Conservation (phyloP, 2,113 vertebrate species). For the Prietella phreatophila region DNA sequence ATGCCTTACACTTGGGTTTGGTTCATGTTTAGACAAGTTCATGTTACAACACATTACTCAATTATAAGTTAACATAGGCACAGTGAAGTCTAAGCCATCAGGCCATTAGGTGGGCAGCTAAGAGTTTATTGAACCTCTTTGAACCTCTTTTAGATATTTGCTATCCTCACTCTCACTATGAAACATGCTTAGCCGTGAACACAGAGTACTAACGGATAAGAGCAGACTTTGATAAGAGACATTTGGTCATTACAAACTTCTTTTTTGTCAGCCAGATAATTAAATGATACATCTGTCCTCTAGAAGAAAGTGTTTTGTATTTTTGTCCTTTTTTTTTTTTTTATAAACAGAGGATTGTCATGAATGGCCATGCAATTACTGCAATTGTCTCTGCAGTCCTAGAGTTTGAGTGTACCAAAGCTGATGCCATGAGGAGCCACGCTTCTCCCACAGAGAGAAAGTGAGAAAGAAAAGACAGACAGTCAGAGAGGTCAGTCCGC, state of each 20-base stretch:
- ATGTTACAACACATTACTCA: background rate
- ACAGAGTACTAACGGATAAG: slow-evolving; percentile 5
- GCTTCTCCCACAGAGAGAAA: slow-evolving; percentile 4
- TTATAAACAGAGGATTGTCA: background rate
- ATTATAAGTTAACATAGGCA: background rate
- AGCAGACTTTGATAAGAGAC: too few relatives aligned
- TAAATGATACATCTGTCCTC: background rate
- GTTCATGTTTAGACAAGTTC: background rate
- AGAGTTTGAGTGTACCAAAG: slow-evolving; percentile 40
- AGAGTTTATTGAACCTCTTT: slow-evolving; percentile 31
- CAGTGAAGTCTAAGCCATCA: slow-evolving; percentile 30
- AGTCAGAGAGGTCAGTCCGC: slow-evolving; percentile 32
- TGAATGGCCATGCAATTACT: slow-evolving; percentile 36
- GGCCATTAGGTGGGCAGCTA: slow-evolving; percentile 37
- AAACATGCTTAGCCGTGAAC: slow-evolving; percentile 25
- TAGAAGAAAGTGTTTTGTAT: slow-evolving; percentile 10
- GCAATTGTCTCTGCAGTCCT: slow-evolving; percentile 28
- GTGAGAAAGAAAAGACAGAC: slow-evolving; percentile 26
- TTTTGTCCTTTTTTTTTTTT: background rate
- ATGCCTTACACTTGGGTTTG: background rate
- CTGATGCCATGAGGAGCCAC: slow-evolving; percentile 34
- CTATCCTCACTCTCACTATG: slow-evolving; percentile 26
- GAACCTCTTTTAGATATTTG: slow-evolving; percentile 23
- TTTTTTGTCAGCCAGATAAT: slow-evolving; percentile 13
- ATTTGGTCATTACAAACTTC: background rate